phyloP scores from a whole-genome alignment of 2,888 invertebrate species.

The Molanna angustata region DNA sequence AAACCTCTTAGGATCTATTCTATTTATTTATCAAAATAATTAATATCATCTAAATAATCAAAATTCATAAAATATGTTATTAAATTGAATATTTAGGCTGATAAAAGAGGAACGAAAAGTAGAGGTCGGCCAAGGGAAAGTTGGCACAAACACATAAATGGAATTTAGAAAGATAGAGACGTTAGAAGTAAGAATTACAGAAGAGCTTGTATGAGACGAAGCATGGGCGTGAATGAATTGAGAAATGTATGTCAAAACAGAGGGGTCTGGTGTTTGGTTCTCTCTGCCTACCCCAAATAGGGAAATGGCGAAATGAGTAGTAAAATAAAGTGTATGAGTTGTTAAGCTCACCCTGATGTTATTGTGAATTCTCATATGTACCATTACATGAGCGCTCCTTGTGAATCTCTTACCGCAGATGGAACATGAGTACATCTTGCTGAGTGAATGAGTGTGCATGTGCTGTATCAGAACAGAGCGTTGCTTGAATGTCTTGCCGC shows the following conservation, averaged over 20 bases:
- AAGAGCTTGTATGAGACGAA: too few species aligned
- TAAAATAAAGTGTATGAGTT: neutral
- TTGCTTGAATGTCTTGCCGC: slow-evolving; percentile 31
- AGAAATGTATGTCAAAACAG: too few species aligned
- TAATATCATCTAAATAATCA: neutral
- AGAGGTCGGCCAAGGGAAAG: too few species aligned
- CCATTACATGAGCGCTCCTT: slow-evolving; percentile 43
- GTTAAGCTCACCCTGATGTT: slow-evolving; percentile 39
- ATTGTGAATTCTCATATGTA: slow-evolving; percentile 49
- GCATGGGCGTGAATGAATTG: too few species aligned
- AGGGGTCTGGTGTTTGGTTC: too few species aligned
- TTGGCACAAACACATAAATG: too few species aligned
- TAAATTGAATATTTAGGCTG: neutral
- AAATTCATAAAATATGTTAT: neutral
- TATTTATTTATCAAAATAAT: too few species aligned
- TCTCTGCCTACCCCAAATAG: too few species aligned
- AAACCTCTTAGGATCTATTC: too few species aligned
- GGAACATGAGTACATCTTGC: slow-evolving; percentile 39
- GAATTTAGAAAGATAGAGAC: too few species aligned
- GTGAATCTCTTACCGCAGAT: slow-evolving; percentile 40
- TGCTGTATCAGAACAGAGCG: slow-evolving; percentile 34
- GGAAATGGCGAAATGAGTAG: neutral
- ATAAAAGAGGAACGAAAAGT: too few species aligned
- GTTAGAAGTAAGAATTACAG: too few species aligned
- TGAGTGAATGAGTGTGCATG: slow-evolving; percentile 39